Evolutionary conservation across 2,113 vertebrate genomes (phyloP), one percentile per base, ranked within the genome.

Genomic region (Fukomys damarensis): DNA sequence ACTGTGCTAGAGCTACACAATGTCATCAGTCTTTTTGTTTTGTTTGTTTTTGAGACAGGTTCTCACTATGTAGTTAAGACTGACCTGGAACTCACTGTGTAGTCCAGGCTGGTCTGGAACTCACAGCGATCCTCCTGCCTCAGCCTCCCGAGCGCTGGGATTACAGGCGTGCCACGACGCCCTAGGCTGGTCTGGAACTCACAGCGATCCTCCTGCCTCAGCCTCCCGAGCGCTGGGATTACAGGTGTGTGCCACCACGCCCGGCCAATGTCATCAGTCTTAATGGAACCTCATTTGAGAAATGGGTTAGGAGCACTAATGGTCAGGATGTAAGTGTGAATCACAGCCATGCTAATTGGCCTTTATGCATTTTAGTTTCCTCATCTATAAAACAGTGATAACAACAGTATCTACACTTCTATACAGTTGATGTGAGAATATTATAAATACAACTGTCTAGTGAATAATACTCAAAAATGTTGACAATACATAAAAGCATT

Each of bases 281-380:
- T 43, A 90, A 43, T 35, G 16, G 79, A 70, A 4, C 52, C 81
- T 82, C 41, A 54, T 30, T 68, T 81, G 35, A 92, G 70, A 59
- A n/a, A 74, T 4, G 22, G 46, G 9, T 84, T 66, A 66, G 35
- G 24, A 72, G 63, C 52, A 83, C 24, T 56, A 16, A 43, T 38
- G 46, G 16, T 89, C 28, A 88, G 63, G 52, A 63, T 65, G 14
- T 10, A 5, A 1, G 11, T 83, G 49, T 83, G 81, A 93, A 94
- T 61, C 65, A 79, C 30, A 58, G 35, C 8, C 68, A n/a, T 56
- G 41, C 8, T 89, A 58, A 28, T 65, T 84, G 41, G 65, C 28
- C 83, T 93, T 56, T 86, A 68, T 49, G 26, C 11, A 89, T 52
- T 96, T 90, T 30, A 41, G 63, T 74, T 95, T 93, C 56, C 56